Evolutionary conservation across 1,140 invertebrate species (phyloP).

Genomic region (Pachypeltis micranthus): DNA sequence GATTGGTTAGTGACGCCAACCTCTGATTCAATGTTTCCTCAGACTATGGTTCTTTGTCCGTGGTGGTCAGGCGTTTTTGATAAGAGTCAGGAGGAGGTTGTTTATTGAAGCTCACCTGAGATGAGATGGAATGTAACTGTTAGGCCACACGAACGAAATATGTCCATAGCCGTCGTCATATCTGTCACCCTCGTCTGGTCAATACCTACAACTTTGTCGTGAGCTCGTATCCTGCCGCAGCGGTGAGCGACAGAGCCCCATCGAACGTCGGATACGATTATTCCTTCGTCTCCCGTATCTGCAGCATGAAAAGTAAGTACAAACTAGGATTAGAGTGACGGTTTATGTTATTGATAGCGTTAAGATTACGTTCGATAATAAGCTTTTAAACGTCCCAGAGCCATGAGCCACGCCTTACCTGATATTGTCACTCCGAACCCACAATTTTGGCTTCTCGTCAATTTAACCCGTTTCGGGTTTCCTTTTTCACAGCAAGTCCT

Average conservation of each 20-base stretch:
- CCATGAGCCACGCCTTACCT: no score
- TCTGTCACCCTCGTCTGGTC: conserved; percentile 45
- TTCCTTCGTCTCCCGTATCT: conserved; percentile 9
- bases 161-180: conserved; percentile 58
- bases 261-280: conserved; percentile 50
- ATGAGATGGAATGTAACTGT: conserved; percentile 56
- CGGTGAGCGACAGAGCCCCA: conserved; percentile 82
- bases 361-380: no score
- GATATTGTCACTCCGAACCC: conserved; percentile 80
- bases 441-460: conserved; percentile 57
- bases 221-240: conserved; percentile 70
- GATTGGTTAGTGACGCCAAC: no score
- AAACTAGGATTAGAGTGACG: no score
- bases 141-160: conserved; percentile 58
- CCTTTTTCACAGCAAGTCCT: not conserved
- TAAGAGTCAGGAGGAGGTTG: no score
- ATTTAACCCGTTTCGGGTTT: conserved; percentile 52
- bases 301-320: not conserved
- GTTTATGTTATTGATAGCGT: no score
- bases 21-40: no score
- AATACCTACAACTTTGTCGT: conserved; percentile 77
- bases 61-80: no score
- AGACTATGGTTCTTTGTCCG: no score
- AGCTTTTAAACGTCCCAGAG: no score
- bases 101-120: not conserved